phyloP scores from a whole-genome alignment of 1,140 invertebrate genomes.

The Trachymyrmex cornetzi region DNA sequence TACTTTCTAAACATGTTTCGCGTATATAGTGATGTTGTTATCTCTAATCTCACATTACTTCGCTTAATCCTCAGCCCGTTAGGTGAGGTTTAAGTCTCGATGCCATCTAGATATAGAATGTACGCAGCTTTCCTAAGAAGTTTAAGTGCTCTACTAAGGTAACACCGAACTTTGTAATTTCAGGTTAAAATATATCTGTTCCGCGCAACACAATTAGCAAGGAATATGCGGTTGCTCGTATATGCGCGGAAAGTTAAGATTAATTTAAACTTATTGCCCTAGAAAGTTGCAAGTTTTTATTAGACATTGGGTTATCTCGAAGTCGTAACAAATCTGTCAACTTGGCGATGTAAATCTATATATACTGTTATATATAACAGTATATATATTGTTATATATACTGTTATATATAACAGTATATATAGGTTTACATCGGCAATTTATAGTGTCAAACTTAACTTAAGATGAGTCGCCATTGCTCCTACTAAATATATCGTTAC shows the following conservation, averaged over 20 bases:
- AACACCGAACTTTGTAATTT: constrained; percentile 55
- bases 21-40: neutral
- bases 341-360: neutral
- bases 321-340: constrained; percentile 43
- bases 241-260: constrained; percentile 55
- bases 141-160: constrained; percentile 11
- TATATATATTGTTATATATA: no score
- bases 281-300: constrained; percentile 50
- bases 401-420: no score
- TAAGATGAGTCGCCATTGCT: no score
- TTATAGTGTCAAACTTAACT: no score
- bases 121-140: constrained; percentile 50
- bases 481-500: no score
- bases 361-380: no score
- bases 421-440: no score
- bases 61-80: constrained; percentile 19
- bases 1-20: neutral
- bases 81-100: constrained; percentile 23
- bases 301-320: constrained; percentile 23
- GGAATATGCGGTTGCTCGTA: constrained; percentile 29
- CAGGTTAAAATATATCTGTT: constrained; percentile 58
- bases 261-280: constrained; percentile 59
- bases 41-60: neutral
- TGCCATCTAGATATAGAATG: constrained; percentile 38
- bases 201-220: constrained; percentile 53